Base-by-base conservation (phyloP, 2,797 vertebrate species). In the Psittacula derbiana region DNA sequence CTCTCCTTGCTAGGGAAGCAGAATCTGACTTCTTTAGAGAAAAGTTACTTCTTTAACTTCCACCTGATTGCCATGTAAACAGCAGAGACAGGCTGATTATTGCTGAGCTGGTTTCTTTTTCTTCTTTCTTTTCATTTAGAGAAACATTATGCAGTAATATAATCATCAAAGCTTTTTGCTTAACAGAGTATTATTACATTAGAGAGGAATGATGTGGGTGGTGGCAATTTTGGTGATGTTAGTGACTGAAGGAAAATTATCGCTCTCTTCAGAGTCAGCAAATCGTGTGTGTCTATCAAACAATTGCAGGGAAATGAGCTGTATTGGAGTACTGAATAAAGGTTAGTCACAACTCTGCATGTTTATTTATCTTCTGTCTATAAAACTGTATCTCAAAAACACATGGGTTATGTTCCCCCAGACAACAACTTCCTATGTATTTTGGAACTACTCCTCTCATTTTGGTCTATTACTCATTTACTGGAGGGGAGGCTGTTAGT, bases 241-340 rank as follows among this genome's bases (percentile, higher is more conserved):
- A 93, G 69, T 84, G 73, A 92, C 72, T 95, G 80, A 92, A 16
- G 43, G 84, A 96, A 96, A 95, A 94, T 95, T 79, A 91, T 58
- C 83, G 55, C 75, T 92, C 70, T 93, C 87, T 83, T 90, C 86
- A 83, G 87, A 96, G 82, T 91, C 66, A 88, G 93, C 33, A 93
- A 93, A 96, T 86, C 75, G 58, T 86, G 24, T 71, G 62, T 90
- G 87, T 92, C 92, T 93, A 27, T 91, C 91, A 96, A 91, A 83
- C 81, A 93, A 91, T 93, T 79, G 62, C 89, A 86, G 83, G 53
- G 65, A 96, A 95, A 91, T 85, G 46, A 95, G 58, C 84, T 80
- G 65, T 83, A 62, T 28, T 92, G 69, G 65, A 91, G 44, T 86
- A 66, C 23, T 72, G 82, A 91, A 88, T 87, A 93, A 91, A 91